Conservation (phyloP, 2,888 invertebrate genomes). For the Trissolcus japonicus region DNA sequence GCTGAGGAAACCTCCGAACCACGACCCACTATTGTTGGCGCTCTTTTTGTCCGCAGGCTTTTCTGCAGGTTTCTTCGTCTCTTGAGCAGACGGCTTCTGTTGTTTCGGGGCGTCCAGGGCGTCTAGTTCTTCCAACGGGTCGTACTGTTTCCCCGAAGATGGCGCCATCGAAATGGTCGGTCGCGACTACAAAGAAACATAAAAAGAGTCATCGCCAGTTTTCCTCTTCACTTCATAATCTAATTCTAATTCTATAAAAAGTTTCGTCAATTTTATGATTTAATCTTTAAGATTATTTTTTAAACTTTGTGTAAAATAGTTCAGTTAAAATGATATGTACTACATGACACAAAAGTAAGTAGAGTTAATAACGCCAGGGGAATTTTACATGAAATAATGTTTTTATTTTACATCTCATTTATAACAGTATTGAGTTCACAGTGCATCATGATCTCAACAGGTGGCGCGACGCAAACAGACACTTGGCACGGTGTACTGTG, state of each 20-base stretch:
- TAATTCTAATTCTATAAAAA: conserved; percentile 4
- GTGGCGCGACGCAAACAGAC: conserved; percentile 27
- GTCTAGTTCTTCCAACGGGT: conserved; percentile 74
- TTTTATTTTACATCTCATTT: conserved; percentile 43
- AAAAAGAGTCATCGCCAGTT: conserved; percentile 66
- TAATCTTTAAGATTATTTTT: background rate
- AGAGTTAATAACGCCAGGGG: conserved; percentile 11
- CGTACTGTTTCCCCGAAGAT: conserved; percentile 71
- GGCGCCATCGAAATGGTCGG: conserved; percentile 72
- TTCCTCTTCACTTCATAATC: conserved; percentile 20
- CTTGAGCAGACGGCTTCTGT: conserved; percentile 52
- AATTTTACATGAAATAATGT: conserved; percentile 22
- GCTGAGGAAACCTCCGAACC: conserved; percentile 92
- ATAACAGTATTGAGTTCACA: conserved; percentile 39
- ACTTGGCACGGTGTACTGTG: conserved; percentile 33
- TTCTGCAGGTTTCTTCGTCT: conserved; percentile 58
- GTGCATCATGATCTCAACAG: conserved; percentile 36
- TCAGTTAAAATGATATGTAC: too few species aligned
- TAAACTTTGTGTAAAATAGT: background rate
- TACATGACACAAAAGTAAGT: background rate
- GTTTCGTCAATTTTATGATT: background rate
- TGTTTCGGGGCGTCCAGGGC: conserved; percentile 68
- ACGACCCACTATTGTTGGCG: conserved; percentile 78
- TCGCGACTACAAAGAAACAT: conserved; percentile 71
- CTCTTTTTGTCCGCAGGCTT: conserved; percentile 73